Evolutionary conservation across 2,888 invertebrate species (phyloP), one percentile per base, ranked within the genome.

Genomic region (Rhorus exstirpatorius): DNA sequence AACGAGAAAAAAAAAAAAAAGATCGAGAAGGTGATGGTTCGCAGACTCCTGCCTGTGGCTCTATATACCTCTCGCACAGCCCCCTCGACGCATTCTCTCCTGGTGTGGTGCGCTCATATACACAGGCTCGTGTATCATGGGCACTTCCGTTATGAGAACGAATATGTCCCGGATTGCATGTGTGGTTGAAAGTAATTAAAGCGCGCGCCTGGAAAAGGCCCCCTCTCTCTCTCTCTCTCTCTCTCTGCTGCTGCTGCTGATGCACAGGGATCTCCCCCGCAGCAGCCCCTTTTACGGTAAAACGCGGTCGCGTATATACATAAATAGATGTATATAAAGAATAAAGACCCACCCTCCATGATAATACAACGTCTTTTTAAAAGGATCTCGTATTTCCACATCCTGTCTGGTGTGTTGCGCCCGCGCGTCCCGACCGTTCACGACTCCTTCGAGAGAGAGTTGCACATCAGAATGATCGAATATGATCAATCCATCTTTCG

Each of bases 141-240:
- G 68, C 38, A 71, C 76, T 76, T 81, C 81, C 81, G 81, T 71
- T 61, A 61, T 35, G n/a, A n/a, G 46, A 65, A 67, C 58, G 67
- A 65, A 71, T 55, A 71, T 80, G n/a, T 31, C 61, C 68, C 65
- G 58, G 83, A 79, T 85, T 85, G 83, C 87, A n/a, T n/a, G 85
- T 72, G 74, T 65, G 67, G 46, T 35, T 6, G 31, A 19, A 72
- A 81, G 79, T 86, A 83, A 88, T 88, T 85, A 87, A 88, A 85
- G n/a, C n/a, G 84, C 79, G 83, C 76, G 78, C 80, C 71, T 81
- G 83, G n/a, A n/a, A n/a, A n/a, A n/a, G n/a, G n/a, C n/a, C n/a
- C n/a, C n/a, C n/a, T n/a, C n/a, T n/a, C n/a, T n/a, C n/a, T n/a
- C n/a, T n/a, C n/a, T n/a, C n/a, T n/a, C n/a, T n/a, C n/a, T n/a